Conservation (phyloP, 1,140 invertebrate species). For the Nebria ingens region DNA sequence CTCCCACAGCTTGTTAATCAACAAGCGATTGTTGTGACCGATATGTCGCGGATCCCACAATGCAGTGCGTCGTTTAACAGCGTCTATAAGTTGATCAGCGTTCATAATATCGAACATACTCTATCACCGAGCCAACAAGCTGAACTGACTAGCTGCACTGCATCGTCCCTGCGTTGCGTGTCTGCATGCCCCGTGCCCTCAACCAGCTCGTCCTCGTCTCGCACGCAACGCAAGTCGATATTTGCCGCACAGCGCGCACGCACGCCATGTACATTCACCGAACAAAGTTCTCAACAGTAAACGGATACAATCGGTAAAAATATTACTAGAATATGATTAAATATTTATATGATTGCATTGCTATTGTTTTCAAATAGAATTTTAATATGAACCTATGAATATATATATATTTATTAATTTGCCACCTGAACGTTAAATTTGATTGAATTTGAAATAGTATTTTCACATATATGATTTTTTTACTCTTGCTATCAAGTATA, state of each 20-base stretch:
- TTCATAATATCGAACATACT: conserved; percentile 13
- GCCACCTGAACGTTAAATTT: too few relatives aligned
- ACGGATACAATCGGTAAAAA: too few relatives aligned
- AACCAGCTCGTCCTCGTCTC: neutral
- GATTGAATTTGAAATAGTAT: too few relatives aligned
- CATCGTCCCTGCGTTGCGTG: neutral
- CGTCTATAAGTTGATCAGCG: conserved; percentile 11
- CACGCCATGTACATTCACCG: neutral
- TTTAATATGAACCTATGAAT: too few relatives aligned
- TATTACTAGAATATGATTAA: too few relatives aligned
- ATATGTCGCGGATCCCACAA: conserved; percentile 16
- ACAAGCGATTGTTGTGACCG: conserved; percentile 13
- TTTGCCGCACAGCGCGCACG: neutral
- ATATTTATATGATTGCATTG: too few relatives aligned
- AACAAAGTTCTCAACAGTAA: too few relatives aligned
- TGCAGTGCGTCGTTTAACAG: conserved; percentile 10
- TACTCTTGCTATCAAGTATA: too few relatives aligned
- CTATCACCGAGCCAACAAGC: neutral
- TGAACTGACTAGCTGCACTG: neutral
- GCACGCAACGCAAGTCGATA: conserved; percentile 5
- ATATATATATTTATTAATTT: too few relatives aligned
- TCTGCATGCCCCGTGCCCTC: neutral
- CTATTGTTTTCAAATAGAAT: too few relatives aligned
- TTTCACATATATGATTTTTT: too few relatives aligned
- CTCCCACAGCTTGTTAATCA: conserved; percentile 12